Percentiles rank a stretch among this genome's conserved stretches.
Conservation (phyloP, 2,888 invertebrate species). For the Lymantria monacha region DNA sequence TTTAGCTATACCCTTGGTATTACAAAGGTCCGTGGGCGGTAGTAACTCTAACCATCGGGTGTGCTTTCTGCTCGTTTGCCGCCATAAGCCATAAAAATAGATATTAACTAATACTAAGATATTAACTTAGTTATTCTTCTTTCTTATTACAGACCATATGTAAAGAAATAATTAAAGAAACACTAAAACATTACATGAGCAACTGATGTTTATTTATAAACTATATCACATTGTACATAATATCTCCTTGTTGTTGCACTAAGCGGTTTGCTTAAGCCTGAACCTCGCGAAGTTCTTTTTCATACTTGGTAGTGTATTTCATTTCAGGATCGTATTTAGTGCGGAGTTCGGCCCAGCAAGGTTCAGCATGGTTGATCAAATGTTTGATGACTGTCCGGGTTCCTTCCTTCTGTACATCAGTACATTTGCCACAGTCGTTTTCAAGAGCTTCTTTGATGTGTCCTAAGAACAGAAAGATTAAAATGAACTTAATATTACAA, state of each 20-base stretch:
- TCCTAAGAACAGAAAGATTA: conserved; percentile 27
- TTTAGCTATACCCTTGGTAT: too few species aligned
- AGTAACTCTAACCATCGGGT: too few species aligned
- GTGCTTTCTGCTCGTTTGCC: too few species aligned
- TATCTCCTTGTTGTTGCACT: background rate
- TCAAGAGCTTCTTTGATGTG: conserved; percentile 50
- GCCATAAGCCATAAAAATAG: too few species aligned
- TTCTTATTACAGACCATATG: too few species aligned
- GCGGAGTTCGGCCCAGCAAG: conserved; percentile 51
- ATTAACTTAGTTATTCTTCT: too few species aligned
- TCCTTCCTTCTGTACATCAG: conserved; percentile 35
- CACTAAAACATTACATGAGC: background rate
- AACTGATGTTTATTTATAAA: background rate
- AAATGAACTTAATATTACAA: background rate
- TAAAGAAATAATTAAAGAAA: too few species aligned
- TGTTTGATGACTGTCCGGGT: conserved; percentile 38
- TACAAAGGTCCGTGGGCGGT: too few species aligned
- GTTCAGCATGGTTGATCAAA: conserved; percentile 49
- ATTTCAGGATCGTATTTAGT: conserved; percentile 57
- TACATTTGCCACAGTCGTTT: conserved; percentile 45
- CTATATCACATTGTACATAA: background rate
- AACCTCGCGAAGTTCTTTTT: conserved; percentile 41
- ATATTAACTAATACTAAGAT: too few species aligned
- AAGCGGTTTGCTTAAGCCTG: conserved; percentile 10
- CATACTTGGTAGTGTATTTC: conserved; percentile 50